Evolutionary conservation across 2,888 invertebrate species (phyloP).

Genomic region (Xestia rhomboidea): DNA sequence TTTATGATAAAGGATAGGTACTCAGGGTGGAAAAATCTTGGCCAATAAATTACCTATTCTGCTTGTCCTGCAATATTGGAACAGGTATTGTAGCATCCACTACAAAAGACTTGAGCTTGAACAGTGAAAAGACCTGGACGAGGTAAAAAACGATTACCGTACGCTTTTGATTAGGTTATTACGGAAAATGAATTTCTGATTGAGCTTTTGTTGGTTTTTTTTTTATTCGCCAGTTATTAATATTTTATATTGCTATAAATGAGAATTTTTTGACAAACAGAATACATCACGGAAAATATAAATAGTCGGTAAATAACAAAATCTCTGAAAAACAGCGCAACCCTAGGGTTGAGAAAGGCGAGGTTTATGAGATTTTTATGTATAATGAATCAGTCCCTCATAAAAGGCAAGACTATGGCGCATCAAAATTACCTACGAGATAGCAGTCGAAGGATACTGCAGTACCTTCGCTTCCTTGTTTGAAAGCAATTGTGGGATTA

Average conservation of each 20-base stretch:
- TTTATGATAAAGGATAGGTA: background rate
- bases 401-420: too few relatives aligned
- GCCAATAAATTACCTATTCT: constrained; percentile 20
- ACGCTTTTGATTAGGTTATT: constrained; percentile 18
- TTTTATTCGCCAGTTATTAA: background rate
- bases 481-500: constrained; percentile 7
- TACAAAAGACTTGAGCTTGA: constrained; percentile 23
- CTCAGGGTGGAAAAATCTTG: constrained; percentile 2
- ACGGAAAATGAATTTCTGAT: background rate
- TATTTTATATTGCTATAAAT: background rate
- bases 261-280: background rate
- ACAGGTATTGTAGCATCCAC: constrained; percentile 28
- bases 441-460: background rate
- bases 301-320: background rate
- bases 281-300: background rate
- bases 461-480: background rate
- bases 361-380: background rate
- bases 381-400: background rate
- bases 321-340: background rate
- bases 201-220: background rate
- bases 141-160: constrained; percentile 29
- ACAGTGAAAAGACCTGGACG: constrained; percentile 21
- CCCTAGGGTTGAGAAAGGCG: background rate
- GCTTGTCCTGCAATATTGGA: constrained; percentile 29
- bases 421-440: background rate